Base-by-base conservation (phyloP, 1,140 invertebrate species). In the Drosophila miranda region DNA sequence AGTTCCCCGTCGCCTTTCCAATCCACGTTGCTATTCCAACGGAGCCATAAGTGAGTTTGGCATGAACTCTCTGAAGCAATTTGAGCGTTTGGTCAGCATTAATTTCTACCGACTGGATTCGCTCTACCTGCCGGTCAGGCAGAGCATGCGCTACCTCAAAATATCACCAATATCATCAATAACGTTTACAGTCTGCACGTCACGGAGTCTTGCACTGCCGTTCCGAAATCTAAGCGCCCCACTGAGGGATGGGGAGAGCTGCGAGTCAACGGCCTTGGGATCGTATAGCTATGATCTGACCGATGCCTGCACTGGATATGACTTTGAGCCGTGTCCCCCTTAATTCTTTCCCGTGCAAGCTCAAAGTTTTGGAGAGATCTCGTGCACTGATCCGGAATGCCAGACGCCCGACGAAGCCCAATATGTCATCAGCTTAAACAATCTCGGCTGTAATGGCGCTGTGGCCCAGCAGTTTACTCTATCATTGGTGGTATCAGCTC, bases 21-120 rank as follows among this genome's bases (percentile, higher is more conserved):
- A 95, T 90, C 92, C 93, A 0, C 89, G 91, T 30, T 95, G 94
- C 83, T 93, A 92, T 28, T 66, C 91, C 1, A 54, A 91, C 60
- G 93, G 92, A 67, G 26, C 66, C 0, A 42, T 79, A 9, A 75
- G 50, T 26, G 57, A 78, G 2, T 75, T 82, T 66, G 91, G 86
- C 30, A 71, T 75, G 57, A 78, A 91, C 53, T 64, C 90, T 49
- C 9, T 93, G 67, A 43, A 83, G 28, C 75, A 93, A 89, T 94
- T 92, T 51, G 91, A 95, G 8, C 92, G 94, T 71, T 93, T 94
- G 19, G 91, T 91, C 41, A 93, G 92, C 26, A 91, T 93, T 1
- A 94, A 94, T 78, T 94, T 93, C 75, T 95, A 95, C 75, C 92
- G 92, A 52, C 88, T 96, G 38, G 93, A 94, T 77, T 92, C 94